These are phyloP conservation scores for Nemopilema nomurai DNA, from an alignment of 30 jellyfish, hydroid and myxozoan genomes.

Conservation along the genomic window DNA sequence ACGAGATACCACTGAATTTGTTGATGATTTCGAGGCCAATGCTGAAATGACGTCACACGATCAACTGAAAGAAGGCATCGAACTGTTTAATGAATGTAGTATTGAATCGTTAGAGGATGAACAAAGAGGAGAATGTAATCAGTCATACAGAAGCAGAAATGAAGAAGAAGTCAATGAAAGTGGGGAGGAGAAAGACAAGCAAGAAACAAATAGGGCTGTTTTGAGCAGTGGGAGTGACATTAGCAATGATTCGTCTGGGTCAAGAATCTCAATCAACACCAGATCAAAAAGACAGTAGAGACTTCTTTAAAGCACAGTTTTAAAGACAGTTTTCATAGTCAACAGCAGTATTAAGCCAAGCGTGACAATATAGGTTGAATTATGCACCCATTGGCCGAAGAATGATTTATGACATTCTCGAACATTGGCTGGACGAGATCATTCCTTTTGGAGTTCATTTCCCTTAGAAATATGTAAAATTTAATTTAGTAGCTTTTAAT, in stretches of 20 bases:
- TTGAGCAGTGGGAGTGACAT: background rate
- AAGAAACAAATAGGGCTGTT: background rate
- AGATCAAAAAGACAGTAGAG: background rate
- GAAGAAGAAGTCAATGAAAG: background rate
- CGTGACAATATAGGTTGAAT: too few relatives aligned
- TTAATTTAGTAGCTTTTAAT: too few relatives aligned
- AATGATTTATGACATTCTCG: too few relatives aligned
- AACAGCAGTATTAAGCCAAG: too few relatives aligned
- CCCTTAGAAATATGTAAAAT: too few relatives aligned
- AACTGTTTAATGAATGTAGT: background rate
- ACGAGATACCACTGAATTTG: too few relatives aligned
- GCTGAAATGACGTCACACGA: background rate
- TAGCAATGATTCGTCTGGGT: background rate
- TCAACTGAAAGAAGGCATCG: background rate
- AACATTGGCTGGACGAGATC: too few relatives aligned
- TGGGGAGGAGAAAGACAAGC: background rate
- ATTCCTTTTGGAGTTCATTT: too few relatives aligned
- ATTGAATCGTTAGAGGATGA: background rate
- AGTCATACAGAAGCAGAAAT: background rate
- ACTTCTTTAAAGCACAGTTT: too few relatives aligned
- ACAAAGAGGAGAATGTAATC: background rate
- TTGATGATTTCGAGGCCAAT: background rate
- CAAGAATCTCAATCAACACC: background rate
- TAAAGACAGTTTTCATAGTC: too few relatives aligned
- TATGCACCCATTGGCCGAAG: too few relatives aligned